phyloP scores from a whole-genome alignment of 2,113 vertebrate genomes.

The Paraplagusia blochii region DNA sequence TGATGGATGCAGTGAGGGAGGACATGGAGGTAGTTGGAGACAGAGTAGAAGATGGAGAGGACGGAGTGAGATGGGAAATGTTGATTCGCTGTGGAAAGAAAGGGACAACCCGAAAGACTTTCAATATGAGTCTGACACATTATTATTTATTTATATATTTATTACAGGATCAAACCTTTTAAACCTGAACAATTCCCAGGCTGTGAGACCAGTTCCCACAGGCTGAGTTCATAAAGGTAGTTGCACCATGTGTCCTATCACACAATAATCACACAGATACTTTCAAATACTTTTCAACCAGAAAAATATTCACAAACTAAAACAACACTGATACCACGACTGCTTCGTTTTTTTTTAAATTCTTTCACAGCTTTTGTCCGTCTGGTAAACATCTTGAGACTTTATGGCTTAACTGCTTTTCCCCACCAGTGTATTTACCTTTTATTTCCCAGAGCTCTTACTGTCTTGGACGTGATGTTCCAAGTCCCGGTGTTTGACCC shows the following conservation, averaged over 20 bases:
- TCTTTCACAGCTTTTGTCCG: no score
- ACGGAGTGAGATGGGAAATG: no score
- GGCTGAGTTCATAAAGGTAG: slow-evolving; percentile 35
- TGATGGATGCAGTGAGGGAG: no score
- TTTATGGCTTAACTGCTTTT: slow-evolving; percentile 55
- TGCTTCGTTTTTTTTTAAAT: no score
- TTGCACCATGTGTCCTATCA: slow-evolving; percentile 49
- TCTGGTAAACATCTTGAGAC: not conserved
- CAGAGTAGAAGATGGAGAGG: no score
- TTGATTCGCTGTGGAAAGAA: no score
- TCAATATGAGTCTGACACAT: not conserved
- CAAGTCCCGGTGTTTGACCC: slow-evolving; percentile 2
- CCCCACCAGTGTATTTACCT: not conserved
- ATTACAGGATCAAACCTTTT: slow-evolving; percentile 48
- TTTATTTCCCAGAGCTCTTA: no score
- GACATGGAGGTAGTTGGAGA: no score
- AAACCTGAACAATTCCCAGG: slow-evolving; percentile 19
- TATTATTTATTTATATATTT: slow-evolving; percentile 46
- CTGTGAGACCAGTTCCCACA: no score
- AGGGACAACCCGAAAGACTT: no score
- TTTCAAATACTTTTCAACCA: slow-evolving; percentile 16
- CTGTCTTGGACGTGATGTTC: slow-evolving; percentile 1
- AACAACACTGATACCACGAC: slow-evolving; percentile 7
- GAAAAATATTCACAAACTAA: slow-evolving; percentile 24
- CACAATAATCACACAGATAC: slow-evolving; percentile 30